Evolutionary conservation across 2,888 invertebrate genomes (phyloP).

Genomic region (Drosophila flavopinicola): DNA sequence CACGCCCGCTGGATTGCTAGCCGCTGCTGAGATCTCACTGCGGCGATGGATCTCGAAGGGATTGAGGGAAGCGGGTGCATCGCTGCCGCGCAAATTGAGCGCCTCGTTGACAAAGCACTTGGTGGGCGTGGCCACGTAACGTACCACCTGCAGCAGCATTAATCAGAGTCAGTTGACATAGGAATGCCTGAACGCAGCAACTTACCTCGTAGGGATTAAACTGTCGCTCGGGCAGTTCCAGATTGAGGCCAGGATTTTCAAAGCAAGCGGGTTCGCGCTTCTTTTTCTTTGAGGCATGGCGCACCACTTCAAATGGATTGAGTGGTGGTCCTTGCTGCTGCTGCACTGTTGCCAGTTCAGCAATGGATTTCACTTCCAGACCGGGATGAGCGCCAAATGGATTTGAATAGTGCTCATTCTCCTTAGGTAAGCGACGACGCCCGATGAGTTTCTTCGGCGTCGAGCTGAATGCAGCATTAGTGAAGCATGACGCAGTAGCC

Average conservation of each 20-base stretch:
- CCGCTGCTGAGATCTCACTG: constrained; percentile 43
- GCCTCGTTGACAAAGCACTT: constrained; percentile 82
- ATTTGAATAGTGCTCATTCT: constrained; percentile 41
- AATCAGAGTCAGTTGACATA: background rate
- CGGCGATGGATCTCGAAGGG: constrained; percentile 83
- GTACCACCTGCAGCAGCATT: constrained; percentile 65
- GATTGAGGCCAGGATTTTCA: constrained; percentile 83
- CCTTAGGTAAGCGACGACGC: constrained; percentile 65
- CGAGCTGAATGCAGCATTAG: constrained; percentile 82
- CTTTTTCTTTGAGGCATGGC: constrained; percentile 84
- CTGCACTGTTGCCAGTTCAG: constrained; percentile 63
- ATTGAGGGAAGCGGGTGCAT: constrained; percentile 77
- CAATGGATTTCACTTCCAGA: constrained; percentile 82
- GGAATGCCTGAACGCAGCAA: background rate
- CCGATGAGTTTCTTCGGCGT: constrained; percentile 81
- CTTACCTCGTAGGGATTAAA: constrained; percentile 84
- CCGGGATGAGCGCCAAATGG: constrained; percentile 58
- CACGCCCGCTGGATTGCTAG: constrained; percentile 51
- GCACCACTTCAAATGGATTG: constrained; percentile 83
- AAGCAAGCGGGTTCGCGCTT: constrained; percentile 82
- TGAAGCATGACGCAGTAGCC: constrained; percentile 73
- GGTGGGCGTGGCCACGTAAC: constrained; percentile 32
- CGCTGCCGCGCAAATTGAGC: constrained; percentile 81
- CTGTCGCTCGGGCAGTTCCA: constrained; percentile 82
- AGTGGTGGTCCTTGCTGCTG: constrained; percentile 23